Evolutionary conservation across 1,140 invertebrate species (phyloP), one percentile per base, ranked within the genome.

Genomic region (Achroia grisella): DNA sequence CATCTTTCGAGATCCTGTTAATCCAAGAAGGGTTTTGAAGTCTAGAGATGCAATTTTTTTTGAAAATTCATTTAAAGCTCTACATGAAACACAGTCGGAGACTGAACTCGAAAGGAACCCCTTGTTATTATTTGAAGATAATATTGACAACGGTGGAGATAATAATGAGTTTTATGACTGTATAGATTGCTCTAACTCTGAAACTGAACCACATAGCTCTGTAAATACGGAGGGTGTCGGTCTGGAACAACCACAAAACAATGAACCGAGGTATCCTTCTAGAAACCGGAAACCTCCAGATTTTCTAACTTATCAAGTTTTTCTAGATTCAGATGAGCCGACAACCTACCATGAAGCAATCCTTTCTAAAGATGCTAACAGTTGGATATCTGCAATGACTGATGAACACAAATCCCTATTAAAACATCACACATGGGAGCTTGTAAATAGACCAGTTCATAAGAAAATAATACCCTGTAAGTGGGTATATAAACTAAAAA

Each of bases 341-440:
- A 9, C 4, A 23, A 17, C 17, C 8, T 23, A 10, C 10, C 9
- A 23, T 2, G 37, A 39, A 12, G 37, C 37, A 2, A 10, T 39
- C 1, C 4, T n/a, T 4, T 39, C 37, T 10, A 5, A 2, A n/a
- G 2, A 30, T 35, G 10, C 13, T 36, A 1, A 33, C 13, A 14
- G 56, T 10, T 76, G 67, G 69, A 39, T 43, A 8, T 5, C 10
- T 11, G 71, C 71, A 6, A 73, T 78, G 39, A 13, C 61, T 30
- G 41, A 56, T 39, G 74, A 81, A 53, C 49, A 69, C 35, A 27
- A 61, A 13, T 54, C 70, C 8, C 46, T 74, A 23, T 41, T 54
- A 10, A 12, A 56, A 35, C 69, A 72, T 44, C 39, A 65, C 12
- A 61, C 56, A 10, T 79, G 68, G 71, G 37, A 59, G n/a, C 41